Conservation (phyloP, 2,888 invertebrate species). For the Antheraea assamensis region DNA sequence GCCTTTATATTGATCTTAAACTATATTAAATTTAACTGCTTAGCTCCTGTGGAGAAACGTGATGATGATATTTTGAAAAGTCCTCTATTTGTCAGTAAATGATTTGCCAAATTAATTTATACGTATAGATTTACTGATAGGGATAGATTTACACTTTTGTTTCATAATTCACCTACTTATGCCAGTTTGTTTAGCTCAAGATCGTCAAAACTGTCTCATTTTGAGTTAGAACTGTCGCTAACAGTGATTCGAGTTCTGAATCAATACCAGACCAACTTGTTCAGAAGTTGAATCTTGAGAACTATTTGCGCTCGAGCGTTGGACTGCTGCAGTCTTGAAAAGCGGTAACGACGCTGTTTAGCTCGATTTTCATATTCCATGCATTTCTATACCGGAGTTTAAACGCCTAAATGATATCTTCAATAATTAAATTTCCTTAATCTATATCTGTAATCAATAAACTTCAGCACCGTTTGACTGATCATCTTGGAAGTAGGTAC, state of each 20-base stretch:
- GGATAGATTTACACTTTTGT: not conserved
- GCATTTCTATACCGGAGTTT: not conserved
- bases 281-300: not conserved
- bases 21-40: too few species aligned
- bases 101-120: too few species aligned
- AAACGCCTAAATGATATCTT: not conserved
- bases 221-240: not conserved
- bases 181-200: not conserved
- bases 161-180: not conserved
- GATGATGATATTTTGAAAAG: too few species aligned
- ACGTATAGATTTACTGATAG: too few species aligned
- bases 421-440: too few species aligned
- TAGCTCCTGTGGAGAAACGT: too few species aligned
- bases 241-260: not conserved
- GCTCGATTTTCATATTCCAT: not conserved
- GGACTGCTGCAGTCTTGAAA: constrained; percentile 2
- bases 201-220: not conserved
- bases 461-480: too few species aligned
- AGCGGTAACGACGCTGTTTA: not conserved
- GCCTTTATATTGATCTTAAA: too few species aligned
- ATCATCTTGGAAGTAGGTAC: too few species aligned
- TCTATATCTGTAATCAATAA: too few species aligned
- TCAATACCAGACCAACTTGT: not conserved
- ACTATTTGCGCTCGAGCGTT: not conserved
- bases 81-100: too few species aligned